Conservation (phyloP, 2,797 vertebrate species). For the Hemitrygon akajei region DNA sequence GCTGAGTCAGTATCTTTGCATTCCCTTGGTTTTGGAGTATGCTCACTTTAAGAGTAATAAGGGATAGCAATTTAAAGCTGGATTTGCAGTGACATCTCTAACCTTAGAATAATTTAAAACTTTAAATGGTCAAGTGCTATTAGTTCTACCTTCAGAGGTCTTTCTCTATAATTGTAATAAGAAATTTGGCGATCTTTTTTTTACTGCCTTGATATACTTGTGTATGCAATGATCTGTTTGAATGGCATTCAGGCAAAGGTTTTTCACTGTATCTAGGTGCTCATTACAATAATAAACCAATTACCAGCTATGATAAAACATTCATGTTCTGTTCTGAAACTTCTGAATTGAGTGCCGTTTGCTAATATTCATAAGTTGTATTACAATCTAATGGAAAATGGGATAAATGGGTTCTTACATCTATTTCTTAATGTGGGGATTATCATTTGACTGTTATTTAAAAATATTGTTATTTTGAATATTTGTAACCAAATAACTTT, state of each 20-base stretch:
- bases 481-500: conserved; percentile 4
- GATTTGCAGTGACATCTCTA: too few species aligned
- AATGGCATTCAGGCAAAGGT: too few species aligned
- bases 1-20: neutral
- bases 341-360: neutral
- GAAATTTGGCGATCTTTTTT: too few species aligned
- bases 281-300: neutral
- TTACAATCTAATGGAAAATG: neutral
- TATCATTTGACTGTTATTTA: neutral
- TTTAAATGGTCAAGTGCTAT: neutral
- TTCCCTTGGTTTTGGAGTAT: too few species aligned
- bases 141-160: too few species aligned
- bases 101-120: too few species aligned
- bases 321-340: neutral
- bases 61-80: too few species aligned
- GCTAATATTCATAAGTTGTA: neutral
- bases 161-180: neutral
- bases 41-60: neutral
- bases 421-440: neutral
- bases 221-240: too few species aligned
- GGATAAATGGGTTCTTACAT: neutral
- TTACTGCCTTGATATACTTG: too few species aligned
- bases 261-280: neutral
- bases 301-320: neutral
- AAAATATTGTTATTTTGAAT: neutral